Base-by-base conservation (phyloP, 2,888 invertebrate genomes). In the Amorpha juglandis region DNA sequence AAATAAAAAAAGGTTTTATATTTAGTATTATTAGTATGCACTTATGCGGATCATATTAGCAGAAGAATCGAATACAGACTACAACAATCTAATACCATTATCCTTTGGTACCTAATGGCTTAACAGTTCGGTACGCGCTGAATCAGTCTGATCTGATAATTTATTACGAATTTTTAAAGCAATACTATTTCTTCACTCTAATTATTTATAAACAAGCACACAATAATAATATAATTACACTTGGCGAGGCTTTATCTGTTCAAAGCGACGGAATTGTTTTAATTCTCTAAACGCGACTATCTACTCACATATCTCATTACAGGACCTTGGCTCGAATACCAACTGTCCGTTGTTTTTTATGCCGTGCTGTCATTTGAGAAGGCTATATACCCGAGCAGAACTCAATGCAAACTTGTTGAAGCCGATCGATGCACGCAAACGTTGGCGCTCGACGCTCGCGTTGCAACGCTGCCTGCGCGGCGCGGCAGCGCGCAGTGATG, bases 261-360 rank as follows among this genome's bases (percentile, higher is more conserved):
- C 72, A 75, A 81, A 78, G 78, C 74, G 76, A 70, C 76, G 80
- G 83, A 85, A 88, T 88, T 86, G 86, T 88, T 83, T 87, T 89
- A 86, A 88, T 88, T 88, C 81, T 83, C 80, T 80, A 82, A 81
- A 80, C 74, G 74, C 78, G 75, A 80, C 81, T 89, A 92, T 91
- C 91, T 87, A 86, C 81, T 77, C 81, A 86, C 87, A 88, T 91
- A 91, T 92, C 91, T 91, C 82, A 88, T 91, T 91, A 88, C 90
- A 82, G 86, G 85, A 90, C 92, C 92, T 92, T 92, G 92, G 91
- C 91, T 92, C 74, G 88, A 91, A 92, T 92, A 90, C 91, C 90
- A 83, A 82, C 86, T 87, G 90, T 88, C 87, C 84, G 92, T 90
- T 89, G 89, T 91, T 92, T 90, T 74, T 91, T 88, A 86, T 88